Evolutionary conservation across 2,888 invertebrate species (phyloP), one percentile per base, ranked within the genome.

Genomic region (Orthosia gothica): DNA sequence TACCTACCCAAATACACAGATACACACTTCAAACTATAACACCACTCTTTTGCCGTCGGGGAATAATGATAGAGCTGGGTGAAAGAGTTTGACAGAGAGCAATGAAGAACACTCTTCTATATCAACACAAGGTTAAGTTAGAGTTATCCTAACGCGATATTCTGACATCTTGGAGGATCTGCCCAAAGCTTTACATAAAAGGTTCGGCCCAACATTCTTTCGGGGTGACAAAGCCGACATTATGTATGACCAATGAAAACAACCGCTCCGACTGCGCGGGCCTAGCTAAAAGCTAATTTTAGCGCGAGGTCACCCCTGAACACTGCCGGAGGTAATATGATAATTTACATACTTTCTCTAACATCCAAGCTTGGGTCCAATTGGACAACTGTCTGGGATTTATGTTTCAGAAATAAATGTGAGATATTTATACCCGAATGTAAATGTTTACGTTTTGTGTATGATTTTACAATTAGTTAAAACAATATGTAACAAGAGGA

Each of bases 331-430:
- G 16, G 59, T 61, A 54, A 73, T 73, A 32, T 59, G 47, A 72
- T 73, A 12, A 73, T 79, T 58, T 70, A 78, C 79, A 82, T 79
- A 58, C 18, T 79, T 59, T 64, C 32, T 57, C 55, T 40, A 16
- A n/a, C n/a, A 12, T 11, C 49, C 26, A 18, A 57, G 61, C 71
- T 71, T 18, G 18, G 20, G 32, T 13, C 15, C 63, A 20, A 59
- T 66, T 62, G 20, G 45, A 9, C 49, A 26, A 78, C 45, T 54
- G 57, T n/a, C 20, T 49, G 26, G 65, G 9, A 52, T 54, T 45
- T 26, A 11, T 15, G 49, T 20, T 52, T 40, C 40, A 40, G 40
- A 9, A 40, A 40, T 9, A 40, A 40, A 9, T 40, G 40, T 9
- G 7, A 40, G 1, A 9, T 40, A 40, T 40, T 40, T 40, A 40